Evolutionary conservation across 30 jellyfish, hydroid and myxozoan genomes (phyloP), one percentile per base, ranked within the genome.

Genomic region (Turritopsis rubra): DNA sequence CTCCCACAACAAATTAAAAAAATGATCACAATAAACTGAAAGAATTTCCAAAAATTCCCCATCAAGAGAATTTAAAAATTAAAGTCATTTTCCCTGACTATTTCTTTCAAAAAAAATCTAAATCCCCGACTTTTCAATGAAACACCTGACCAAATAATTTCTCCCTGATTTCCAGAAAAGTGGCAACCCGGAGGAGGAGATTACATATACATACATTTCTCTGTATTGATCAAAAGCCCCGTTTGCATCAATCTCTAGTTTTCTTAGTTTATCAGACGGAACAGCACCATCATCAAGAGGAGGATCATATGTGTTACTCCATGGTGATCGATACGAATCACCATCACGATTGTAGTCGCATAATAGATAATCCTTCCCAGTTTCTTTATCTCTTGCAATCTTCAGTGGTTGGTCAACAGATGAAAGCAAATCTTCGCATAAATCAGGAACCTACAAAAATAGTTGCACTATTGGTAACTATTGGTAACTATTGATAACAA

Each of bases 331-430:
- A 83, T 95, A 95, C 5, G 99, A 95, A 80, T 95, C 99, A 17
- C 99, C 99, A 90, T 95, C 99, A 21, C 99, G 74, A 81, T 95
- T 95, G 91, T 95, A 95, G 72, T 95, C 99, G 81, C 99, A 95
- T n/a, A 95, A 91, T 77, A 95, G 88, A 65, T 95, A 95, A 75
- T 95, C 97, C 79, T 84, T 89, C 29, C 97, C 97, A 13, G 99
- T 90, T 65, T 81, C 94, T 73, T 95, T 95, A 90, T 91, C 97
- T 74, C 97, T 82, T 65, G 99, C 99, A 81, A 95, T 91, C 66
- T 95, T 95, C 83, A 95, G 75, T 66, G 99, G 99, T 84, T 95
- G 99, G 71, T 95, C 99, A 53, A 95, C 96, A 7, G 99, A 87
- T 23, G 99, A 89, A 28, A 95, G 84, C 53, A 95, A 73, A 75